phyloP scores from a whole-genome alignment of 2,113 vertebrate species.

The Crocuta crocuta region DNA sequence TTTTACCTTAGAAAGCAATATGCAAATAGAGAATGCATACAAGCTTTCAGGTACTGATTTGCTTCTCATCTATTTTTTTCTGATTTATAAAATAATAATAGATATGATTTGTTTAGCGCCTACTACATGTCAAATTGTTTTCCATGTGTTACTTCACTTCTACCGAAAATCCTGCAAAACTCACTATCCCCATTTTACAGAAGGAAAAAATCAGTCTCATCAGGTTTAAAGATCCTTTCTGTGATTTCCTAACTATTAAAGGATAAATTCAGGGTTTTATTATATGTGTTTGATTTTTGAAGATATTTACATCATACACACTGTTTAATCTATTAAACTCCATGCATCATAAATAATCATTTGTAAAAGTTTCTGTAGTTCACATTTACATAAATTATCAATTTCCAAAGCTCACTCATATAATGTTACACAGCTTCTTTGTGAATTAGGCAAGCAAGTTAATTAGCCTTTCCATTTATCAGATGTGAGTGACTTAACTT shows the following conservation, averaged over 20 bases:
- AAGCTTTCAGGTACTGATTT: not conserved
- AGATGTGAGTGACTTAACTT: not conserved
- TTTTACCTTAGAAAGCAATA: not conserved
- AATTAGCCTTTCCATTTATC: not conserved
- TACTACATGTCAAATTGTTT: not conserved
- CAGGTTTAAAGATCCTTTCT: not conserved
- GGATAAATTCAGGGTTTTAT: not conserved
- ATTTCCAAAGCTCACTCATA: not conserved
- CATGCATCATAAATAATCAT: not conserved
- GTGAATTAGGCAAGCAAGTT: not conserved
- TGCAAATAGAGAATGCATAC: not conserved
- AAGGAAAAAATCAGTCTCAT: not conserved
- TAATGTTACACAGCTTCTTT: not conserved
- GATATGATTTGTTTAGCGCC: not conserved
- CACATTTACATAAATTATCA: not conserved
- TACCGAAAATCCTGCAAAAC: not conserved
- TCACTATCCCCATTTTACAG: not conserved
- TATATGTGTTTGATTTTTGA: not conserved
- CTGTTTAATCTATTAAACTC: not conserved
- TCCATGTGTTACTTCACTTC: not conserved
- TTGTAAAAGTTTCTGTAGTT: not conserved
- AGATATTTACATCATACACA: not conserved
- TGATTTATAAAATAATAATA: slow-evolving; percentile 44
- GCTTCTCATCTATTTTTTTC: not conserved
- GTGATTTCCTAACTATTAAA: not conserved